These are phyloP conservation scores for Isichthys henryi DNA, from an alignment of 2,113 vertebrate species.

Conservation along the genomic window DNA sequence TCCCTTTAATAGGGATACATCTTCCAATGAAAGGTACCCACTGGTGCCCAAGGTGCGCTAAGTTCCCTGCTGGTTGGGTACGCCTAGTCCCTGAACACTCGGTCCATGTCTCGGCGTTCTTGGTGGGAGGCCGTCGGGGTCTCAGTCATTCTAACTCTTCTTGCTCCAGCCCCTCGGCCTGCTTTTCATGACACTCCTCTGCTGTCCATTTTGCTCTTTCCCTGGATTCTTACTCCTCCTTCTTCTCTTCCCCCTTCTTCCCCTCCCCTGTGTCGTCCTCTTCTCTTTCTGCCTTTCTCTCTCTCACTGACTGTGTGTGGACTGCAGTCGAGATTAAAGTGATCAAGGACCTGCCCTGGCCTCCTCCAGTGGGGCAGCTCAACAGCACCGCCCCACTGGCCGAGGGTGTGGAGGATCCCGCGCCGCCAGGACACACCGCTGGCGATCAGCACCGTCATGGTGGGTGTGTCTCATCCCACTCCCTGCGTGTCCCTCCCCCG, in stretches of 20 bases:
- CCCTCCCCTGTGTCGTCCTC: conserved; percentile 36
- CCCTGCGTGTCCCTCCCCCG: background rate
- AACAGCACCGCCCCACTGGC: conserved; percentile 69
- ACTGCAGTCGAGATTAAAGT: conserved; percentile 98
- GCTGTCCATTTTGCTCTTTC: conserved; percentile 23
- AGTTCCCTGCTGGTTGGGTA: background rate
- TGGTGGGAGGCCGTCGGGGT: background rate
- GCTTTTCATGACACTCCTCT: background rate
- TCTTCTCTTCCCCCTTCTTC: conserved; percentile 17
- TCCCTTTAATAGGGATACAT: too few relatives aligned
- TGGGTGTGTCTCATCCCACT: conserved; percentile 57
- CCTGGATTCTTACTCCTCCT: conserved; percentile 25
- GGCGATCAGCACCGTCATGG: conserved; percentile 68
- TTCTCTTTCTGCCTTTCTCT: conserved; percentile 23
- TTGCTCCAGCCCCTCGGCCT: background rate
- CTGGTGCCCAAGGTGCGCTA: too few relatives aligned
- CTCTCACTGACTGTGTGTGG: conserved; percentile 23
- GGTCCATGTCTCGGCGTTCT: background rate
- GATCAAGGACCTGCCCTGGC: conserved; percentile 97
- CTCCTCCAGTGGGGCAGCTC: conserved; percentile 92
- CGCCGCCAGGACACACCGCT: conserved; percentile 54
- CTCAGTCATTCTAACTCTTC: background rate
- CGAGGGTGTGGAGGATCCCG: conserved; percentile 62
- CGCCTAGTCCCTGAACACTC: background rate
- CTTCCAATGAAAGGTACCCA: too few relatives aligned